phyloP scores from a whole-genome alignment of 2,113 vertebrate genomes.

The rabbit (Oryctolagus cuniculus) region DNA sequence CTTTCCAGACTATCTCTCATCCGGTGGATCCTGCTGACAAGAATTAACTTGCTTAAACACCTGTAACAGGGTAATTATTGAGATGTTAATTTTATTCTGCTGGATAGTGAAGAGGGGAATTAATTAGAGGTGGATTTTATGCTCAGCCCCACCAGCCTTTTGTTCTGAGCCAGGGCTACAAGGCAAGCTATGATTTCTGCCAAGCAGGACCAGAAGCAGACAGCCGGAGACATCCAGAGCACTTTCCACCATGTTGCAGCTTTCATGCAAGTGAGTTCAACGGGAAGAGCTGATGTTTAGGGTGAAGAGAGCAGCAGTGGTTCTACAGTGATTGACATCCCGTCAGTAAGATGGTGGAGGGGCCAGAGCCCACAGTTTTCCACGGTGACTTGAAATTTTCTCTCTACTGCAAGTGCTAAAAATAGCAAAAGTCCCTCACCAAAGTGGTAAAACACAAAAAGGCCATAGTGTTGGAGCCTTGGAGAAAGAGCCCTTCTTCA shows the following conservation, averaged over 20 bases:
- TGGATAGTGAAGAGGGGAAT: background rate
- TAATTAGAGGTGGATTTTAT: slow-evolving; percentile 15
- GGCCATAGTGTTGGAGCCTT: rapidly evolving
- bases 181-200: background rate
- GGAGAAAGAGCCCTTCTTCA: background rate
- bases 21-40: background rate
- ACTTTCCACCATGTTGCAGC: background rate
- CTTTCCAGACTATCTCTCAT: background rate
- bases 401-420: background rate
- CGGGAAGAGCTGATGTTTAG: background rate
- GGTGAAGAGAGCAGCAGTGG: background rate
- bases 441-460: background rate
- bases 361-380: background rate
- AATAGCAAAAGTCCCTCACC: background rate
- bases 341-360: background rate
- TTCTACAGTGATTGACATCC: background rate
- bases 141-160: background rate
- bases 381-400: background rate
- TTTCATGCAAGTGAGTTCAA: background rate
- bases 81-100: slow-evolving; percentile 50
- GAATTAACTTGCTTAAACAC: slow-evolving; percentile 56
- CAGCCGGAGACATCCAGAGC: background rate
- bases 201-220: background rate
- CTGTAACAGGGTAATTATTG: slow-evolving; percentile 48
- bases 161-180: background rate